phyloP scores from a whole-genome alignment of 2,113 vertebrate genomes.

The Oryctolagus cuniculus region DNA sequence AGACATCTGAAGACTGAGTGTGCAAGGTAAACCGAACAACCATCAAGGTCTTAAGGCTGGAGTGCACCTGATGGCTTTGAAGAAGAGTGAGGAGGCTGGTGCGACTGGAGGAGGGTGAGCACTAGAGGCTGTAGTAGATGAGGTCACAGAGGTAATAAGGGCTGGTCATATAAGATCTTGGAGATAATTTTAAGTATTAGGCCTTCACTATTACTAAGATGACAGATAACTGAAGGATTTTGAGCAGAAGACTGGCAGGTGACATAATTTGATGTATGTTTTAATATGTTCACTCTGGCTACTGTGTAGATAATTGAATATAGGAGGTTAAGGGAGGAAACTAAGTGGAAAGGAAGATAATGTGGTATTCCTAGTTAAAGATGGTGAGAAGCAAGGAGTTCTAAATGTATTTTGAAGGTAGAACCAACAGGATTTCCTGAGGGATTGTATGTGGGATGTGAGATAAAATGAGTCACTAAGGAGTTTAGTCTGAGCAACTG shows the following conservation, averaged over 20 bases:
- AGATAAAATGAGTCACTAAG: constrained; percentile 39
- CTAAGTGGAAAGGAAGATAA: constrained; percentile 17
- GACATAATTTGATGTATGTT: constrained; percentile 16
- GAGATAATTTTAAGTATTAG: constrained; percentile 12
- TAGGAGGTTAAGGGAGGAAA: constrained; percentile 23
- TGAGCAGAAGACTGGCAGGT: background rate
- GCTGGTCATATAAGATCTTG: background rate
- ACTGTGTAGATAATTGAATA: constrained; percentile 2
- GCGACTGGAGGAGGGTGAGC: background rate
- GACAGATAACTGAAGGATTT: background rate
- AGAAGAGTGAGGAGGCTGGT: background rate
- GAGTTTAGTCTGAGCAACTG: constrained; percentile 27
- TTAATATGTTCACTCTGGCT: constrained; percentile 2
- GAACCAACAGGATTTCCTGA: constrained; percentile 1
- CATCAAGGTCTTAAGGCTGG: background rate
- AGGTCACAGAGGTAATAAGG: background rate
- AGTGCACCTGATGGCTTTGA: background rate
- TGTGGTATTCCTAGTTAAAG: constrained; percentile 4
- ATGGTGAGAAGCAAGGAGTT: constrained; percentile 31
- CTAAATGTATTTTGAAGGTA: constrained; percentile 9
- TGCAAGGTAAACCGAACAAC: constrained; percentile 5
- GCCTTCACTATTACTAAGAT: constrained; percentile 14
- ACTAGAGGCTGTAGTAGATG: background rate
- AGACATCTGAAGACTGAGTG: background rate
- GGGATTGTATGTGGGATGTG: background rate